These are phyloP conservation scores for Protobothrops mucrosquamatus DNA, from an alignment of 2,113 vertebrate genomes.

Conservation along the genomic window DNA sequence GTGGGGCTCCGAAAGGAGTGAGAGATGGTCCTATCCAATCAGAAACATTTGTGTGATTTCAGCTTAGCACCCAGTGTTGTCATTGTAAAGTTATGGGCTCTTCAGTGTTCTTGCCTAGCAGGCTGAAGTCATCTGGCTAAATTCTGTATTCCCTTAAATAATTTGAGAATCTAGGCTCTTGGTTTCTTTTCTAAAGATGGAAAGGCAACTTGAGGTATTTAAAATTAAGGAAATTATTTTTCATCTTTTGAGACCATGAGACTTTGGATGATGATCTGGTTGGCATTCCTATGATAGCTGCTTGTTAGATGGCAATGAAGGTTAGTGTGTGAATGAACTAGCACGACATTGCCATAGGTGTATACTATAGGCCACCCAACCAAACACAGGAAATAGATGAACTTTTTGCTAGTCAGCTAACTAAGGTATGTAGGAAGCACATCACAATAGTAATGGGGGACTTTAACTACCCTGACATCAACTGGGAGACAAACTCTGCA, in stretches of 20 bases:
- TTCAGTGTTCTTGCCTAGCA: background rate
- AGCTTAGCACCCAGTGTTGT: background rate
- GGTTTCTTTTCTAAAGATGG: background rate
- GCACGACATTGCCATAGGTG: too few species aligned
- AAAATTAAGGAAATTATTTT: background rate
- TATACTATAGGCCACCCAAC: too few species aligned
- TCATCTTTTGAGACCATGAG: background rate
- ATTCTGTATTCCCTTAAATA: background rate
- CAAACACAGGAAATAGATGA: too few species aligned
- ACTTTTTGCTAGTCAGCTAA: too few species aligned
- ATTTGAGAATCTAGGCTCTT: background rate
- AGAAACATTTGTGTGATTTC: background rate
- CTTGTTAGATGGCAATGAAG: background rate
- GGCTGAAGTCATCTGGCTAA: background rate
- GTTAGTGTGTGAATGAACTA: background rate
- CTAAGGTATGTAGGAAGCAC: too few species aligned
- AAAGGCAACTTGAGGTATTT: background rate
- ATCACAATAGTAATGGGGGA: too few species aligned
- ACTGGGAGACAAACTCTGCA: too few species aligned
- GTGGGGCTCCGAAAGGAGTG: too few species aligned
- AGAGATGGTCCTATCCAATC: background rate
- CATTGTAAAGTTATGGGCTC: background rate
- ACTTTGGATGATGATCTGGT: background rate
- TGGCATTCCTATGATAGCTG: background rate
- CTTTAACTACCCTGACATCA: too few species aligned